Percentiles rank a stretch among this genome's conserved stretches.
These are phyloP conservation scores for Nephrotoma guestfalica DNA, from an alignment of 2,888 invertebrate species.

Conservation along the genomic window DNA sequence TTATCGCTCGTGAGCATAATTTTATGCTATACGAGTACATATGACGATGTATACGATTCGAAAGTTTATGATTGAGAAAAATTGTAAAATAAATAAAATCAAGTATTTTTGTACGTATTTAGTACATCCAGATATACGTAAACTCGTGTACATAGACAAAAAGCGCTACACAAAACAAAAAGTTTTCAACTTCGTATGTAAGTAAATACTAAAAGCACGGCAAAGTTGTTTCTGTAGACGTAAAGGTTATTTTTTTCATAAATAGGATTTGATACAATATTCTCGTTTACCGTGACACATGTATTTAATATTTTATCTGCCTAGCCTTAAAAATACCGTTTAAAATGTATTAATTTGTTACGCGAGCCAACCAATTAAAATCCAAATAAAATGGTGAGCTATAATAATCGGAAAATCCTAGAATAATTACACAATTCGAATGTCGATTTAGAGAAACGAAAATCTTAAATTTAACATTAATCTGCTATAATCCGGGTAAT, in stretches of 20 bases:
- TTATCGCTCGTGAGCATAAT: not conserved
- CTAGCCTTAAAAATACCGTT: not conserved
- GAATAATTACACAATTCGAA: not conserved
- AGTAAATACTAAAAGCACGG: not conserved
- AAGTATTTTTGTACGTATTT: not conserved
- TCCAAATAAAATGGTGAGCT: not conserved
- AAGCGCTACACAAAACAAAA: not conserved
- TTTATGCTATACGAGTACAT: not conserved
- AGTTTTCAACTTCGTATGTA: not conserved
- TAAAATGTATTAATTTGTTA: not conserved
- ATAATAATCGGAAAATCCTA: not conserved
- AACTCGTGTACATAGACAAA: not conserved
- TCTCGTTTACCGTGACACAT: not conserved
- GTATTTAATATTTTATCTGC: not conserved
- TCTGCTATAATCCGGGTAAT: not conserved
- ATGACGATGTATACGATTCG: not conserved
- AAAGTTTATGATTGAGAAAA: not conserved
- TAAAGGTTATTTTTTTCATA: not conserved
- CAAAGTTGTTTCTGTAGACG: not conserved
- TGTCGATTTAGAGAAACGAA: not conserved
- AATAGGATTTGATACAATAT: not conserved
- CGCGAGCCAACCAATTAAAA: not conserved
- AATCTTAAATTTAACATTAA: not conserved
- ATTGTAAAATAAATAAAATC: not conserved
- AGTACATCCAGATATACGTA: too few relatives aligned